Conservation (phyloP, 2,888 invertebrate genomes). For the Dolomedes plantarius region DNA sequence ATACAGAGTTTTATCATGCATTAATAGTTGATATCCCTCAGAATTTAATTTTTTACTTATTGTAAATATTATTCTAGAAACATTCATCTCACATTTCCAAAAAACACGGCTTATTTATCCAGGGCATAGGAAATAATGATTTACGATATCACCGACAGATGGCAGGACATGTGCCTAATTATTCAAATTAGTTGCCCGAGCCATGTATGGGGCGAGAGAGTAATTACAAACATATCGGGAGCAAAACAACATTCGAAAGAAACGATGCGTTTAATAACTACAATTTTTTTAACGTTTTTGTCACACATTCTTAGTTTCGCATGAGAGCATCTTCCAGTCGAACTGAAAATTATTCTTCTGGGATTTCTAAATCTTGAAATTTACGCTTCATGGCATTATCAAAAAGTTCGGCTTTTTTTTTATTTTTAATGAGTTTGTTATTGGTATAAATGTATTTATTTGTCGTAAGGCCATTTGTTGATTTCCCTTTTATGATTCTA, state of each 20-base stretch:
- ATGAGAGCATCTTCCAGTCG: background rate
- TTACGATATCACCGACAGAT: background rate
- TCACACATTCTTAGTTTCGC: background rate
- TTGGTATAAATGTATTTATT: background rate
- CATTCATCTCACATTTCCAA: too few species aligned
- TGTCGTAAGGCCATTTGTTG: background rate
- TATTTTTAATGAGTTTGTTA: background rate
- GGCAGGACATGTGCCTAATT: constrained; percentile 1
- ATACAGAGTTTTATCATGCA: too few species aligned
- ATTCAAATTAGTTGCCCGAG: background rate
- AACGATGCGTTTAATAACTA: background rate
- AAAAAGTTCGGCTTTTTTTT: background rate
- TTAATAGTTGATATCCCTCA: too few species aligned
- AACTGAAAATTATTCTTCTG: background rate
- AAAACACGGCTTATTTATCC: too few species aligned
- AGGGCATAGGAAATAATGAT: background rate
- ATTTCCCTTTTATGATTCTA: too few species aligned
- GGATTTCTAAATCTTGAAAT: background rate
- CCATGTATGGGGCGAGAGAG: background rate
- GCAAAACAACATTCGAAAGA: background rate
- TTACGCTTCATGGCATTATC: background rate
- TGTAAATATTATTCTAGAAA: too few species aligned
- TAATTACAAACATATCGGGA: background rate
- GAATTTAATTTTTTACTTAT: too few species aligned
- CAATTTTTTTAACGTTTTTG: background rate